These are phyloP conservation scores for Echeneis naucrates DNA, from an alignment of 2,797 vertebrate species.

Conservation along the genomic window DNA sequence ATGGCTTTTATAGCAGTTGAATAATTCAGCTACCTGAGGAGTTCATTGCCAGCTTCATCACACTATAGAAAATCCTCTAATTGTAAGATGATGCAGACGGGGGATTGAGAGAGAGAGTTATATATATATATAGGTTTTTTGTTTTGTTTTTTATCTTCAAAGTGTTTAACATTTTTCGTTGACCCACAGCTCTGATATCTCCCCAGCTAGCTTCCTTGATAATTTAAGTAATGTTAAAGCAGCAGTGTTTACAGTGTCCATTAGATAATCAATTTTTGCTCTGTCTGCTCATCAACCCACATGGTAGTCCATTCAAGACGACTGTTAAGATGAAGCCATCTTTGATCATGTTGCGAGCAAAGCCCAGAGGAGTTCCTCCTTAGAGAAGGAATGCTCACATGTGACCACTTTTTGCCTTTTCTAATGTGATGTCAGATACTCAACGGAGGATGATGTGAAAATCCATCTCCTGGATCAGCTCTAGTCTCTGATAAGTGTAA, in stretches of 20 bases:
- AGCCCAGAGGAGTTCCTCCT: conserved; percentile 38
- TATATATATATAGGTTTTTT: conserved; percentile 30
- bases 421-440: conserved; percentile 73
- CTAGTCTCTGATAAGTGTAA: conserved; percentile 31
- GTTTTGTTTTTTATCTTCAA: conserved; percentile 30
- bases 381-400: conserved; percentile 39
- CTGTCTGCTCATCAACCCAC: conserved; percentile 50
- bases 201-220: conserved; percentile 23
- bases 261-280: conserved; percentile 28
- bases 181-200: conserved; percentile 44
- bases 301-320: conserved; percentile 56
- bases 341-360: conserved; percentile 51
- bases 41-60: conserved; percentile 27
- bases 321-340: conserved; percentile 82
- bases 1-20: conserved; percentile 64
- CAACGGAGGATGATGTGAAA: conserved; percentile 38
- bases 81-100: conserved; percentile 56
- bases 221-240: conserved; percentile 37
- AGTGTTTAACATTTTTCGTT: conserved; percentile 30
- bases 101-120: too few species aligned
- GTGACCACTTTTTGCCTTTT: conserved; percentile 74
- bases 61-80: conserved; percentile 58
- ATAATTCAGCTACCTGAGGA: conserved; percentile 39
- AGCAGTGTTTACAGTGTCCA: conserved; percentile 59
- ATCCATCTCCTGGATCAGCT: conserved; percentile 37